Evolutionary conservation across 1,140 invertebrate genomes (phyloP).

Genomic region (Caenorhabditis latens): DNA sequence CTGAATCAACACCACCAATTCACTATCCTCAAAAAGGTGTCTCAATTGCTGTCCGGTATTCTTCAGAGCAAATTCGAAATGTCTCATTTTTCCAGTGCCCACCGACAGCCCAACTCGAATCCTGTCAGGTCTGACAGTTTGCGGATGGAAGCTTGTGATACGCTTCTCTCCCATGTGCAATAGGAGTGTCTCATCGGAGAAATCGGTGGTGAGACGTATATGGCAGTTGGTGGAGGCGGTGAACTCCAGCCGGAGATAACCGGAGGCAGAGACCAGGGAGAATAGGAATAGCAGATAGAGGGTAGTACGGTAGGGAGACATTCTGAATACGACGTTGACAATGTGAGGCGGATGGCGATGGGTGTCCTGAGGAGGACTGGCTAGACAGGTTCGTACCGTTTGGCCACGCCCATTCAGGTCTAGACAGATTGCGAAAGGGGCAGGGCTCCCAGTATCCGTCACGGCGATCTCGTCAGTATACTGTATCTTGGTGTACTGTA

Average conservation of each 20-base stretch:
- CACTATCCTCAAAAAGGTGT: not conserved
- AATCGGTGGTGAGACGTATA: not conserved
- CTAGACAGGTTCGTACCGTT: not conserved
- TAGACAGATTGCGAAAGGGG: too few species aligned
- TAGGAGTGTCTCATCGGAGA: not conserved
- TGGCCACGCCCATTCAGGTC: not conserved
- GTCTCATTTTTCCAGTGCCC: not conserved
- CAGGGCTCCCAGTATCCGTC: too few species aligned
- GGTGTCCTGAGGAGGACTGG: not conserved
- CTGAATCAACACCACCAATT: constrained; percentile 5
- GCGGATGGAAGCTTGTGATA: constrained; percentile 2
- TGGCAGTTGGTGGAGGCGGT: constrained; percentile 4
- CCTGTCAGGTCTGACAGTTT: too few species aligned
- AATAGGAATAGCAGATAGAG: not conserved
- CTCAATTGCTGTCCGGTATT: constrained; percentile 36
- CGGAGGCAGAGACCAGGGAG: not conserved
- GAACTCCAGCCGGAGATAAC: not conserved
- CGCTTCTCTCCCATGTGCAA: constrained; percentile 30
- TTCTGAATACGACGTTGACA: not conserved
- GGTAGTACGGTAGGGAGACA: not conserved
- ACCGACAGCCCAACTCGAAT: not conserved
- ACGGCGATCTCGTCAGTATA: too few species aligned
- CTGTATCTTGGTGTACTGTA: too few species aligned
- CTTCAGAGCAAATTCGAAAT: not conserved
- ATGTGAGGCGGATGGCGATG: not conserved